Evolutionary conservation across 1,140 invertebrate genomes (phyloP), one percentile per base, ranked within the genome.

Genomic region (Andricus grossulariae): DNA sequence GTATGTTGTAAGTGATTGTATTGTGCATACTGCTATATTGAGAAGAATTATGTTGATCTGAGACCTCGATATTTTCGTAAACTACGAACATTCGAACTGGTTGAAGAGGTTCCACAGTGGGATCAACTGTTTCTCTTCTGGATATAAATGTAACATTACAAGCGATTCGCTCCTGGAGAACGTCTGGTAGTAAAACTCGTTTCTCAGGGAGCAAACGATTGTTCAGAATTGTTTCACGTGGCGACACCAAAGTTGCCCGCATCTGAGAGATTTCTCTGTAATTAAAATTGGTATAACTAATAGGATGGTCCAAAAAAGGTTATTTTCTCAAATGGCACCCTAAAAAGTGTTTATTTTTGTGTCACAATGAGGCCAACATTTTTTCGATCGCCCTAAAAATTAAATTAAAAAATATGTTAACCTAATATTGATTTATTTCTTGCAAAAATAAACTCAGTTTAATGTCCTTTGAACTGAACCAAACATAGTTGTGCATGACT

Each of bases 41-140:
- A 13, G 92, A 90, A 7, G 90, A 90, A 80, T 95, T 93, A 70
- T 94, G 92, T 0, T 93, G 91, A 60, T 95, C 93, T 16, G 92
- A 93, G 3, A 96, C 93, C 80, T 96, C 95, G n/a, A 96, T 92
- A 80, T 96, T 96, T 77, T 96, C 95, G 82, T 96, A 94, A 3
- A 95, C 92, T 25, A 96, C 91, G 75, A 93, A 95, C 15, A 96
- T 93, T 21, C 95, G 91, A 12, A 94, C 92, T 0, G 94, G 91
- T n/a, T 93, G 92, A 12, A 96, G 83, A 0, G 94, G 92, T 88
- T 95, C 93, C 1, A 91, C 75, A 13, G 84, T 87, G 0, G 81
- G 84, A 13, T 82, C 79, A 6, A 80, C 39, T 0, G 80, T 84
- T 51, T 87, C 85, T 54, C 85, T 78, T 3, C 79, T 82, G 3